Evolutionary conservation across 2,113 vertebrate genomes (phyloP).

Genomic region (Seriola rivoliana): DNA sequence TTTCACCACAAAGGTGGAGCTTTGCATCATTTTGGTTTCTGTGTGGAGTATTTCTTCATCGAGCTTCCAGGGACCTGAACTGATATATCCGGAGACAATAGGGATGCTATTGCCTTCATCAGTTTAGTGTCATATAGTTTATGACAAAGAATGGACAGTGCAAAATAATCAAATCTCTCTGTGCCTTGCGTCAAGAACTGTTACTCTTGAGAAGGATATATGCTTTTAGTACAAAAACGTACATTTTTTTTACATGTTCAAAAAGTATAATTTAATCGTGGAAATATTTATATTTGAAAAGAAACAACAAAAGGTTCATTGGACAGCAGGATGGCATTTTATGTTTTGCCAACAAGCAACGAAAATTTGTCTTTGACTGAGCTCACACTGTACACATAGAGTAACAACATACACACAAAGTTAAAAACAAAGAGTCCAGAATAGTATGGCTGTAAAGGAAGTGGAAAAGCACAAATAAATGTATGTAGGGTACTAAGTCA

Average conservation of each 20-base stretch:
- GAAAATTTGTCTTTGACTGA: too few relatives aligned
- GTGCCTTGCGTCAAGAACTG: background rate
- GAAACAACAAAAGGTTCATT: background rate
- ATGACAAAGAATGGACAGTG: constrained; percentile 9
- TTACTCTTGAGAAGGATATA: background rate
- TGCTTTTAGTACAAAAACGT: background rate
- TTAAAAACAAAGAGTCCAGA: background rate
- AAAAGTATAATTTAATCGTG: background rate
- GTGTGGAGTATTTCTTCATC: constrained; percentile 73
- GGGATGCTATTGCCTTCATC: constrained; percentile 20
- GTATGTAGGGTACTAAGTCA: too few relatives aligned
- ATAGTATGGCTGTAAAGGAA: background rate
- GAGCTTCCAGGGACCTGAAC: constrained; percentile 89
- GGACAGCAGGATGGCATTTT: too few relatives aligned
- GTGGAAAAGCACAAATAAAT: background rate
- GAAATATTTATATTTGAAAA: background rate
- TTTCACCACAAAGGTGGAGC: constrained; percentile 57
- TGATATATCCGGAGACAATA: constrained; percentile 22
- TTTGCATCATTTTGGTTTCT: constrained; percentile 69
- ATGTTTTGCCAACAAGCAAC: too few relatives aligned
- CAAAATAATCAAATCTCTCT: constrained; percentile 5
- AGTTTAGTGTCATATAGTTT: constrained; percentile 24
- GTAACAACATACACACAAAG: background rate
- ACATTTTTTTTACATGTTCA: too few relatives aligned
- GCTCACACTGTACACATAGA: background rate